A percentile compares a stretch with the other conserved stretches of the same genome.
These are phyloP conservation scores for Suricata suricatta DNA, from an alignment of 2,113 vertebrate genomes.

Conservation along the genomic window DNA sequence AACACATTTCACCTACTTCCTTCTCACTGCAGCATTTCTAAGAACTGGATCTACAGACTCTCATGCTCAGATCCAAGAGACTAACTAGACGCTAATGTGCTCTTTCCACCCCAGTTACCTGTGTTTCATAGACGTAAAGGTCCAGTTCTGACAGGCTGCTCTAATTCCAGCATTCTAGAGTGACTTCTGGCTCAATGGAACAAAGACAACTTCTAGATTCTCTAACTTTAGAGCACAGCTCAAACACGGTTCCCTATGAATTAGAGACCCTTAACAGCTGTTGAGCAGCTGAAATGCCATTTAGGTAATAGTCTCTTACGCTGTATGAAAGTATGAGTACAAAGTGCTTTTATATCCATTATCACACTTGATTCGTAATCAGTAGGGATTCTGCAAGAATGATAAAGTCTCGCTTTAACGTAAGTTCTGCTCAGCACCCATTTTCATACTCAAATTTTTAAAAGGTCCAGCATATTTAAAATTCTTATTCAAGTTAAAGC, in stretches of 20 bases:
- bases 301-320: background rate
- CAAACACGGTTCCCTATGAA: background rate
- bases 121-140: background rate
- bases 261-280: background rate
- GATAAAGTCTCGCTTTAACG: background rate
- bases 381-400: background rate
- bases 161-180: background rate
- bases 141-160: background rate
- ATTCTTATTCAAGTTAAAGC: background rate
- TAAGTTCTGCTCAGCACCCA: background rate
- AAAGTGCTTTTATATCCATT: background rate
- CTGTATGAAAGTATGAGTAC: background rate
- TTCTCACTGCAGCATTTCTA: background rate
- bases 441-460: background rate
- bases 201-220: background rate
- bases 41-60: background rate
- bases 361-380: background rate
- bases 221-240: background rate
- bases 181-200: background rate
- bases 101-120: background rate
- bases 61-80: background rate
- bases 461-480: background rate
- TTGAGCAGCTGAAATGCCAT: background rate
- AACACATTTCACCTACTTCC: background rate
- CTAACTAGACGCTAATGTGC: background rate